Percentiles rank a stretch among this genome's conserved stretches.
Evolutionary conservation across 2,113 vertebrate genomes (phyloP).

Genomic region (Cyphomyrus plagiostoma): DNA sequence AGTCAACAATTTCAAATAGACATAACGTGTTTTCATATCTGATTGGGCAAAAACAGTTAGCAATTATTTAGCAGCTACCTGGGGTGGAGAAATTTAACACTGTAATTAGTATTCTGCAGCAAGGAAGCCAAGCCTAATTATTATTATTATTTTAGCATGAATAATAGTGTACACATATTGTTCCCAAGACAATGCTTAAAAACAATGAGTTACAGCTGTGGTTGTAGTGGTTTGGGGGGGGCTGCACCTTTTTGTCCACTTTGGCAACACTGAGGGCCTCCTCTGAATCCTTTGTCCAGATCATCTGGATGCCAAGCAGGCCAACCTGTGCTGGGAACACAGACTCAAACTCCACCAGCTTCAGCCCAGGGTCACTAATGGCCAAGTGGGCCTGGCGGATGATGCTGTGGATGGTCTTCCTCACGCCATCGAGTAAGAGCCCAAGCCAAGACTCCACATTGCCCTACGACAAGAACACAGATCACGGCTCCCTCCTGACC

Average conservation of each 20-base stretch:
- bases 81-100: not conserved
- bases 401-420: constrained; percentile 57
- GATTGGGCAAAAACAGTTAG: not conserved
- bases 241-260: constrained; percentile 64
- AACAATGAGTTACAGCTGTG: not conserved
- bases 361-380: constrained; percentile 55
- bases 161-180: not conserved
- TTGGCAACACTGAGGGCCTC: constrained; percentile 70
- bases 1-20: not conserved
- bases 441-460: constrained; percentile 61
- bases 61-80: not conserved
- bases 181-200: not conserved
- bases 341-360: constrained; percentile 67
- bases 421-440: constrained; percentile 57
- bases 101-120: not conserved
- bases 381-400: constrained; percentile 55
- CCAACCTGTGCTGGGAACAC: constrained; percentile 77
- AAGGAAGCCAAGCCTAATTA: not conserved
- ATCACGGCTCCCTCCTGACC: not conserved
- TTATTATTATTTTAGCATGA: not conserved
- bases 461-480: constrained; percentile 42
- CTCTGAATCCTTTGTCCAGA: constrained; percentile 83
- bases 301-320: constrained; percentile 81
- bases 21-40: not conserved
- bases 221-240: not conserved